Conservation (phyloP, 2,888 invertebrate species). For the Glaucopsyche alexis region DNA sequence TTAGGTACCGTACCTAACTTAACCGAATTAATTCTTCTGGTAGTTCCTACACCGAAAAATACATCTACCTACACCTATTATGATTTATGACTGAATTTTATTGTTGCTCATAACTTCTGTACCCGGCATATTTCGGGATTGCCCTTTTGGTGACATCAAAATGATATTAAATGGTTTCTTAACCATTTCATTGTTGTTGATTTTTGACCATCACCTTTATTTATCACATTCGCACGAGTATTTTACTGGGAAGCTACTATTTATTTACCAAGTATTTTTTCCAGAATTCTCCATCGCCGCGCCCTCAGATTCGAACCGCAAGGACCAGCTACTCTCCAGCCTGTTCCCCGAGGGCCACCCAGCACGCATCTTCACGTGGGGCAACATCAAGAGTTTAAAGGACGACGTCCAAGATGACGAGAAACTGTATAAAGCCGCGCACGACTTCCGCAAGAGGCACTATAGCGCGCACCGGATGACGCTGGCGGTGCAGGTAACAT, state of each 20-base stretch:
- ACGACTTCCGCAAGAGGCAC: constrained; percentile 86
- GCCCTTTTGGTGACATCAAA: no score
- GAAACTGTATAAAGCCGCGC: constrained; percentile 83
- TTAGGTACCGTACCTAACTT: no score
- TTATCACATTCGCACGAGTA: no score
- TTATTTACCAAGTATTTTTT: constrained; percentile 24
- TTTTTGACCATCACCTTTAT: no score
- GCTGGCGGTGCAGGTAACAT: constrained; percentile 86
- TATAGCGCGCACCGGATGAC: constrained; percentile 95
- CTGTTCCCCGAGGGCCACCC: constrained; percentile 86
- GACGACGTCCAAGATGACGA: constrained; percentile 83
- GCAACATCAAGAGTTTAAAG: constrained; percentile 86
- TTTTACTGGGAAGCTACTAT: not conserved
- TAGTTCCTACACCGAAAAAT: no score
- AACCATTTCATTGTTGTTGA: no score
- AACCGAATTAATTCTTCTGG: no score
- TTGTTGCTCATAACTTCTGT: no score
- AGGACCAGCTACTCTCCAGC: constrained; percentile 86
- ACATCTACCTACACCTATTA: no score
- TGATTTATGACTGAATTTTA: no score
- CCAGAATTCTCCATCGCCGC: constrained; percentile 90
- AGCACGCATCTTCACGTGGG: constrained; percentile 90
- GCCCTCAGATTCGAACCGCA: constrained; percentile 86
- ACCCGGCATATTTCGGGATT: no score
- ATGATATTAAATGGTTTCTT: no score